phyloP scores from a whole-genome alignment of 2,797 vertebrate species.

The Tachyglossus aculeatus region DNA sequence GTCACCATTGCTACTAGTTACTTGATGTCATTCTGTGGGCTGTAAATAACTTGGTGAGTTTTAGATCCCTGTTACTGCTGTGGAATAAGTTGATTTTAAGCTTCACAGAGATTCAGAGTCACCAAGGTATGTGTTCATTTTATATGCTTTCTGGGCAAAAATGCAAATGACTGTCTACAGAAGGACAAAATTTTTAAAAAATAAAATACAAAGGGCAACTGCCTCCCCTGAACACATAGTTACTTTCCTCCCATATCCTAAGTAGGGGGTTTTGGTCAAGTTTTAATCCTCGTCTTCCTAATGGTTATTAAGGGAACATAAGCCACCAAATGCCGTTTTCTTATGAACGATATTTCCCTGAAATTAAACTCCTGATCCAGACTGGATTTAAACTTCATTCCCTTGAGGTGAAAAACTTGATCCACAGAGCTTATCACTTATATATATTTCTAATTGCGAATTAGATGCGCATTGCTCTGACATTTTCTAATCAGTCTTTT shows the following conservation, averaged over 20 bases:
- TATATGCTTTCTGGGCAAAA: not conserved
- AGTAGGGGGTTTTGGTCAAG: rapidly evolving
- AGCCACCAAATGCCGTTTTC: rapidly evolving
- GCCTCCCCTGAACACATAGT: not conserved
- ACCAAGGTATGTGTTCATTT: not conserved
- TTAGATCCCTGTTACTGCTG: not conserved
- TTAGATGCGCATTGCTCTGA: not conserved
- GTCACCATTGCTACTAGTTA: not conserved
- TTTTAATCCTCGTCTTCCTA: not conserved
- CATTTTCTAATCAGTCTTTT: conserved; percentile 25
- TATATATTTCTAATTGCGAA: not conserved
- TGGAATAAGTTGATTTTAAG: not conserved
- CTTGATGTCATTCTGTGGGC: not conserved
- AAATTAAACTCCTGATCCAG: not conserved
- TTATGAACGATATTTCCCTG: not conserved
- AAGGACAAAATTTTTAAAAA: not conserved
- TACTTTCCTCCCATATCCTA: not conserved
- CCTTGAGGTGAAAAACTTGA: not conserved
- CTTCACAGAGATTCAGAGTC: not conserved
- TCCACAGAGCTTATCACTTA: not conserved
- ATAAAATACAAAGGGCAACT: not conserved
- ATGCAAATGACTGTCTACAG: not conserved
- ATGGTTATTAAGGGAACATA: not conserved
- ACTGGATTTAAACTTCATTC: not conserved
- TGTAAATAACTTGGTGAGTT: not conserved